Base-by-base conservation (phyloP, 2,888 invertebrate genomes). In the Calameuta idolon region DNA sequence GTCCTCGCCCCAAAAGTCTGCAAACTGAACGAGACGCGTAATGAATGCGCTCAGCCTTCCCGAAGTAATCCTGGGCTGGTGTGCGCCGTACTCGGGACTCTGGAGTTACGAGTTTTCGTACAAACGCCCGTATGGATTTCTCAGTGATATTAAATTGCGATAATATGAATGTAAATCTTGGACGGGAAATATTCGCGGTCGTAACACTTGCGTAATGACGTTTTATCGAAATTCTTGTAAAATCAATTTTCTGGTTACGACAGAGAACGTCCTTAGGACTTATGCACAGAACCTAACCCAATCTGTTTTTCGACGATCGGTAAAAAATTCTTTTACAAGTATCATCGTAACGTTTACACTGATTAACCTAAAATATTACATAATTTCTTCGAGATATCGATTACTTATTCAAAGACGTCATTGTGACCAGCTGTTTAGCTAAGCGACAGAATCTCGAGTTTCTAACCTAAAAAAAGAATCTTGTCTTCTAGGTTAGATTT, bases 11-110 rank as follows among this genome's bases (percentile, higher is more conserved):
- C 83, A 75, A 87, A 87, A 85, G 84, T 85, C 88, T 81, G 86
- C 84, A 82, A 85, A 85, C 84, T 80, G 83, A 83, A 86, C 87
- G 86, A 83, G 69, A 76, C 85, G 82, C 83, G 84, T 86, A 87
- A 88, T 84, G 87, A 87, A 86, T 85, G 85, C 85, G 83, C 82
- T 85, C 85, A 83, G 87, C 86, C 85, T 86, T 83, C 83, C 84
- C 86, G 85, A 86, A 87, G 86, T 85, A 87, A 86, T 88, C 88
- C 81, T 40, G 74, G 74, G 35, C 23, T 55, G 55, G 55, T 55
- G 37, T 3, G 9, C 55, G 23, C 23, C 55, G 15, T 40, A 40
- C 40, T 15, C 40, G 40, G 55, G 23, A 55, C 55, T 55, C 55
- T 23, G 55, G 3, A 55, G 23, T 55, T 55, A 55, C 55, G 55